Evolutionary conservation across 2,113 vertebrate genomes (phyloP), one percentile per base, ranked within the genome.

Genomic region (Chascanopsetta lugubris): DNA sequence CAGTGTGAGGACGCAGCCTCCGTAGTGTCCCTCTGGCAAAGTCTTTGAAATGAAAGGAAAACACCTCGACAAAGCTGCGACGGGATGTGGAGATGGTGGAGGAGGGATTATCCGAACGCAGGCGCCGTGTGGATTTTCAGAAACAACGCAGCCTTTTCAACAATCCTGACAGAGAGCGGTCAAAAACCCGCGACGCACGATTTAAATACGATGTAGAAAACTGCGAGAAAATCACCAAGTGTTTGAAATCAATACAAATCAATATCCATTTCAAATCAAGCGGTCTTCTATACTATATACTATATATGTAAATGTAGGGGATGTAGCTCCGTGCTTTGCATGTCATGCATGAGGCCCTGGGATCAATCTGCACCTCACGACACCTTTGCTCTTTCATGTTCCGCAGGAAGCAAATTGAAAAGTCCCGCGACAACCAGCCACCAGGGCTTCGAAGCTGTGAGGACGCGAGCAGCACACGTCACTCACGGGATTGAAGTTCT

Each of bases 271-370:
- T n/a, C n/a, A n/a, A n/a, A n/a, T n/a, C n/a, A n/a, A n/a, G n/a
- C n/a, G n/a, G n/a, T n/a, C n/a, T n/a, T n/a, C n/a, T n/a, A n/a
- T n/a, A n/a, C n/a, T n/a, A n/a, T n/a, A n/a, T n/a, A n/a, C n/a
- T n/a, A n/a, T 30, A 8, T 30, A 8, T 30, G 13, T 1, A 38
- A 38, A 5, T 6, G 6, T 1, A 50, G 74, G 90, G 85, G 88
- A 90, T 90, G 89, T 91, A 90, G 85, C 87, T 91, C 89, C 88
- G 89, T 91, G 90, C 89, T 91, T 89, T 27, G 88, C 88, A 89
- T 90, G 85, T 89, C 88, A 89, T 90, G 85, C 89, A 88, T 89
- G 84, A 89, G 78, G 88, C 72, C 80, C 80, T 75, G 85, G 81
- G 83, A 83, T 89, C 85, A 87, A 85, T 87, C 84, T 81, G 85